Evolutionary conservation across 2,113 vertebrate genomes (phyloP).

Genomic region (Anoura caudifer): DNA sequence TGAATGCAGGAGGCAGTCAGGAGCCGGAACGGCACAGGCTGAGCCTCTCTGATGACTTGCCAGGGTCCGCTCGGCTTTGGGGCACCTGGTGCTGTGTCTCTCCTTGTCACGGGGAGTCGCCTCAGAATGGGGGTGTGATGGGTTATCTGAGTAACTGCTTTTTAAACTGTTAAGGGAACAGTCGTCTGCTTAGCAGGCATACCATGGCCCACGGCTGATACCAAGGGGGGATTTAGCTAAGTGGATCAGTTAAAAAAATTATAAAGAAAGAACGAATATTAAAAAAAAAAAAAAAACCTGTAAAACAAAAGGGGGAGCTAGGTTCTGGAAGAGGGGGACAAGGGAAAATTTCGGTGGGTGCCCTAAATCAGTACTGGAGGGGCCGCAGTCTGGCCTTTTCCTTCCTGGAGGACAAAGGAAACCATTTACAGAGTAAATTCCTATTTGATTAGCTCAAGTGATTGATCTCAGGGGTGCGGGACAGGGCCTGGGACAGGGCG

Average conservation of each 20-base stretch:
- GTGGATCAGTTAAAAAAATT: neutral
- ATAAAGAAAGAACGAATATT: neutral
- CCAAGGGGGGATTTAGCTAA: neutral
- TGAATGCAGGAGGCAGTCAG: too few relatives aligned
- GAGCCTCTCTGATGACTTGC: neutral
- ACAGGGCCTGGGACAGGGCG: fast-evolving
- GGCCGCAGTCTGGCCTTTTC: neutral
- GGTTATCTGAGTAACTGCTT: neutral
- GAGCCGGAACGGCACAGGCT: too few relatives aligned
- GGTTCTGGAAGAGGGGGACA: neutral
- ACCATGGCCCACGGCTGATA: neutral
- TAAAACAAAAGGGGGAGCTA: neutral
- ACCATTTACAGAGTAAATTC: neutral
- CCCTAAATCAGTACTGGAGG: neutral
- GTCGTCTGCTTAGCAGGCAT: neutral
- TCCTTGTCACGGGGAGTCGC: neutral
- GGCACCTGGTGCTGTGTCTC: neutral
- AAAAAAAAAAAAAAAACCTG: too few relatives aligned
- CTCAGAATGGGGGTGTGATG: neutral
- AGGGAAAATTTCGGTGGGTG: neutral
- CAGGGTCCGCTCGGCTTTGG: neutral
- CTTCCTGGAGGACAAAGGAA: neutral
- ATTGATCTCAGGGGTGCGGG: too few relatives aligned
- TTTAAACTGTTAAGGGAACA: neutral
- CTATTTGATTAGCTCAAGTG: too few relatives aligned